phyloP scores from a whole-genome alignment of 2,888 invertebrate genomes.

The Harpalus rufipes region DNA sequence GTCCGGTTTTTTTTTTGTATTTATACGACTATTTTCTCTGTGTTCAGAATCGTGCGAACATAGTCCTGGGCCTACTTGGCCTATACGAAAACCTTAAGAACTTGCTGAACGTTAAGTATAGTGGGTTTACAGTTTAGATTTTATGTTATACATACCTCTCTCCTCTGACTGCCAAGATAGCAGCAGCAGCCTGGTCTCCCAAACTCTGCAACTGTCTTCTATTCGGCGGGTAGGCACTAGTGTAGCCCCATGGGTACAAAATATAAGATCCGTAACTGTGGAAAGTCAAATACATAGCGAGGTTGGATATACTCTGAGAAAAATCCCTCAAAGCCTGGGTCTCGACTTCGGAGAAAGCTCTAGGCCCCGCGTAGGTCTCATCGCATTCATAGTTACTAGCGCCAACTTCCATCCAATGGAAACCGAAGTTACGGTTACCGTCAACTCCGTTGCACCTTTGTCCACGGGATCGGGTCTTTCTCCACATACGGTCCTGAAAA shows the following conservation, averaged over 20 bases:
- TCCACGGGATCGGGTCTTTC: slow-evolving; percentile 70
- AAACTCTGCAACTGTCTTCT: slow-evolving; percentile 77
- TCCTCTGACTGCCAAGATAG: slow-evolving; percentile 74
- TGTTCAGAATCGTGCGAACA: too few relatives aligned
- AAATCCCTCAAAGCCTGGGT: slow-evolving; percentile 80
- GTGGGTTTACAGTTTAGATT: too few relatives aligned
- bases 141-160: slow-evolving; percentile 63
- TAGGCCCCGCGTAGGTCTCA: slow-evolving; percentile 75
- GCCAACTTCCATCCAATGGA: slow-evolving; percentile 69
- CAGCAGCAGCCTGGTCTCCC: slow-evolving; percentile 76
- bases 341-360: slow-evolving; percentile 74
- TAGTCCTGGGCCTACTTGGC: too few relatives aligned
- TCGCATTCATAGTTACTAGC: slow-evolving; percentile 72
- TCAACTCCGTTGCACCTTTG: slow-evolving; percentile 70
- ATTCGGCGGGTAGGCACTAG: slow-evolving; percentile 78
- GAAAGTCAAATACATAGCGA: slow-evolving; percentile 84
- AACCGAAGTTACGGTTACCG: slow-evolving; percentile 71
- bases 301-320: slow-evolving; percentile 77
- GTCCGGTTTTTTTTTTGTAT: too few relatives aligned
- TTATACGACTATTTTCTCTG: too few relatives aligned
- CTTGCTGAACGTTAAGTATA: too few relatives aligned
- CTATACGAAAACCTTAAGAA: too few relatives aligned
- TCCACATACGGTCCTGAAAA: slow-evolving; percentile 70
- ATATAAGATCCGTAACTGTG: slow-evolving; percentile 87
- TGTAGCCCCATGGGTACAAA: slow-evolving; percentile 84